Percentiles rank a stretch among this genome's conserved stretches.
Evolutionary conservation across 2,888 invertebrate genomes (phyloP).

Genomic region (Acrobeloides nanus): DNA sequence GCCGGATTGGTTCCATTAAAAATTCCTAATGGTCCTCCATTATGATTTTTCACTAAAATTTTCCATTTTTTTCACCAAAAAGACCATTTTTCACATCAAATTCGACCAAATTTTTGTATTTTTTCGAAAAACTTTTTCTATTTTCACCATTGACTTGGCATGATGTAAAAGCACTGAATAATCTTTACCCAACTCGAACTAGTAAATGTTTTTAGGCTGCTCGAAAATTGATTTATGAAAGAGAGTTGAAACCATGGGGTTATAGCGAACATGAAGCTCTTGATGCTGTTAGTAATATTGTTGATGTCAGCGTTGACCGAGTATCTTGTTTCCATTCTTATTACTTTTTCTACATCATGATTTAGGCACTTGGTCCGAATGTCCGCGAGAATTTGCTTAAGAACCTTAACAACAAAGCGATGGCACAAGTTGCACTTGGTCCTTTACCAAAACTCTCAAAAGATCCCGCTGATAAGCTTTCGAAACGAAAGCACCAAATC

Average conservation of each 20-base stretch:
- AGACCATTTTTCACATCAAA: too few species aligned
- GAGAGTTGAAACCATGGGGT: conserved; percentile 27
- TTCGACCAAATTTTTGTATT: too few species aligned
- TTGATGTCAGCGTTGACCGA: conserved; percentile 47
- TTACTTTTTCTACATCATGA: background rate
- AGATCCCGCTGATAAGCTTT: conserved; percentile 25
- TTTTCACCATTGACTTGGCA: too few species aligned
- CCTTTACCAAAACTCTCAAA: conserved; percentile 21
- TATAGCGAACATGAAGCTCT: conserved; percentile 31
- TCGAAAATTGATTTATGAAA: conserved; percentile 22
- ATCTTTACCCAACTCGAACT: background rate
- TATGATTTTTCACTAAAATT: too few species aligned
- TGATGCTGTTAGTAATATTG: conserved; percentile 34
- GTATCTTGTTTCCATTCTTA: conserved; percentile 11
- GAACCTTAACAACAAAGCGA: conserved; percentile 31
- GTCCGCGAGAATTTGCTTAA: conserved; percentile 40
- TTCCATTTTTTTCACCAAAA: too few species aligned
- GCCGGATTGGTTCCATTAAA: too few species aligned
- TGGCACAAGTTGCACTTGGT: conserved; percentile 12
- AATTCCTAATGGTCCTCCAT: too few species aligned
- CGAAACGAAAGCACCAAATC: conserved; percentile 52
- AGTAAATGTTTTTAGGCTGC: conserved; percentile 11
- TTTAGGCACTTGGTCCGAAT: conserved; percentile 43
- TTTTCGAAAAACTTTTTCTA: too few species aligned
- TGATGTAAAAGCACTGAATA: background rate